Evolutionary conservation across 2,888 invertebrate genomes (phyloP).

Genomic region (Thecophora atra): DNA sequence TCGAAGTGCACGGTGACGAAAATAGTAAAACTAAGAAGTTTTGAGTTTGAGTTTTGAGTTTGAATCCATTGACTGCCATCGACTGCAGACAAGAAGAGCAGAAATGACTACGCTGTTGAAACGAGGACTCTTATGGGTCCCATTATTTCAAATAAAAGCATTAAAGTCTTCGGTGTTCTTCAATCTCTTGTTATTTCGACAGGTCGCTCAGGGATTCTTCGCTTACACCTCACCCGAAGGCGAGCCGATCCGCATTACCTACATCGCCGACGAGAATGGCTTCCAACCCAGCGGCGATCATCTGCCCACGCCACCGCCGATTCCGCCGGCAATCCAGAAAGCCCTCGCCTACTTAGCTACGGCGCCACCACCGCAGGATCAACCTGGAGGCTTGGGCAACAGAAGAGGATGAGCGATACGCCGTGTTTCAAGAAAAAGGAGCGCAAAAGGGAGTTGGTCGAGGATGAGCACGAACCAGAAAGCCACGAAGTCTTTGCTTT

Average conservation of each 20-base stretch:
- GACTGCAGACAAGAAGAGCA: not conserved
- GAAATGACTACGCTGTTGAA: no score
- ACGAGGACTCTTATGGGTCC: no score
- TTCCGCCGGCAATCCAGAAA: slow-evolving; percentile 75
- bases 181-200: not conserved
- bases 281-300: slow-evolving; percentile 70
- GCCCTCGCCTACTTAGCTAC: slow-evolving; percentile 75
- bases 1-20: not conserved
- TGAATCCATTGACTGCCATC: not conserved
- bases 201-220: slow-evolving; percentile 72
- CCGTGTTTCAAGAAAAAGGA: not conserved
- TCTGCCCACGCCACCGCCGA: slow-evolving; percentile 71
- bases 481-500: not conserved
- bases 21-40: not conserved
- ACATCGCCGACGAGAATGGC: slow-evolving; percentile 77
- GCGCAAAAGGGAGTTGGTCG: no score
- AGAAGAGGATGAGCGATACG: slow-evolving; percentile 54
- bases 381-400: slow-evolving; percentile 46
- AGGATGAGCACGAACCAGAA: not conserved
- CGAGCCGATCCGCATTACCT: slow-evolving; percentile 69
- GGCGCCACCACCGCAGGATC: slow-evolving; percentile 68
- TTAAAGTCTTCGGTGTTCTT: not conserved
- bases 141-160: no score
- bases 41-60: not conserved
- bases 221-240: slow-evolving; percentile 74